Evolutionary conservation across 1,140 invertebrate species (phyloP).

Genomic region (Ridgeia piscesae): DNA sequence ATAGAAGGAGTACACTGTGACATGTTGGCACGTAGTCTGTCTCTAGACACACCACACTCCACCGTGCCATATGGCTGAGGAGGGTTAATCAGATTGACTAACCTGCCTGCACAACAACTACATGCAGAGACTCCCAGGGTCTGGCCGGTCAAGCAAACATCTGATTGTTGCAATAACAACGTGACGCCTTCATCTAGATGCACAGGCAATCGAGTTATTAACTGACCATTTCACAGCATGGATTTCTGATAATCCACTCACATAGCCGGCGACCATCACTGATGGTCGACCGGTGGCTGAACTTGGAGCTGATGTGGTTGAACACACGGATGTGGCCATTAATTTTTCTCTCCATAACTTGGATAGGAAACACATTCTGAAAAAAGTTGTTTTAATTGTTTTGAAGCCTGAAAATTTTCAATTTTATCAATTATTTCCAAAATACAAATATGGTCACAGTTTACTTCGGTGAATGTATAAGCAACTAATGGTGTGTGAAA

Average conservation of each 20-base stretch:
- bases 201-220: background rate
- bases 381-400: background rate
- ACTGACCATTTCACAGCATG: background rate
- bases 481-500: too few species aligned
- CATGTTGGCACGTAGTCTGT: too few species aligned
- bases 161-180: background rate
- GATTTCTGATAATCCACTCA: background rate
- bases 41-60: too few species aligned
- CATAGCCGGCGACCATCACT: background rate
- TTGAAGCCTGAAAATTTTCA: too few species aligned
- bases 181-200: background rate
- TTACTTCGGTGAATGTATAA: too few species aligned
- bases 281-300: background rate
- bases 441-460: too few species aligned
- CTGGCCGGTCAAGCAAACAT: background rate
- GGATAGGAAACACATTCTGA: background rate
- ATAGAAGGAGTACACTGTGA: too few species aligned
- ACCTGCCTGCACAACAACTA: background rate
- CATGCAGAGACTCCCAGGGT: too few species aligned
- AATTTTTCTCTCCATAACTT: background rate
- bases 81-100: background rate
- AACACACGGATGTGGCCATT: background rate
- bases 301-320: background rate
- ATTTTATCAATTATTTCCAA: too few species aligned
- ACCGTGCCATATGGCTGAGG: too few species aligned